These are phyloP conservation scores for Quadroppia sp. DNA, from an alignment of 2,888 invertebrate species.

Conservation along the genomic window DNA sequence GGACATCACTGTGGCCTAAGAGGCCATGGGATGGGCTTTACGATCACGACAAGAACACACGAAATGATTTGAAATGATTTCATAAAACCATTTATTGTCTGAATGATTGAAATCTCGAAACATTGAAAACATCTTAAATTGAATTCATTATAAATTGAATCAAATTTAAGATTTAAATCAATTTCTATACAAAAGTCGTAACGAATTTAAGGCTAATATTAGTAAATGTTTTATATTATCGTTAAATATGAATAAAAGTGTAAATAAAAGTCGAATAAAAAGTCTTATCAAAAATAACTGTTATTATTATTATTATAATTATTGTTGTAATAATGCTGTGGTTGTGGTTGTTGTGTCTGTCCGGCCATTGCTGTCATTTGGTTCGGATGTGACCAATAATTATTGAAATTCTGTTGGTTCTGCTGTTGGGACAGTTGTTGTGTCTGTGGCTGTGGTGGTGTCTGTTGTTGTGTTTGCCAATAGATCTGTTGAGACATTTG, in stretches of 20 bases:
- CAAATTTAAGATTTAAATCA: too few species aligned
- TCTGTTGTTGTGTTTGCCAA: slow-evolving; percentile 31
- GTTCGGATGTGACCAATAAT: slow-evolving; percentile 29
- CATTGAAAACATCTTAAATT: too few species aligned
- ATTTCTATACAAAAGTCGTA: slow-evolving; percentile 2
- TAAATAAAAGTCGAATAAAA: not conserved
- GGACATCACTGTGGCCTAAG: too few species aligned
- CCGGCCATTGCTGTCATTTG: not conserved
- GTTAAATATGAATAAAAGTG: not conserved
- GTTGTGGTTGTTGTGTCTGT: slow-evolving; percentile 11
- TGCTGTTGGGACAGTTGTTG: not conserved
- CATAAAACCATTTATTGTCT: too few species aligned
- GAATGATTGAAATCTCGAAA: too few species aligned
- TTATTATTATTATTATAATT: slow-evolving; percentile 30
- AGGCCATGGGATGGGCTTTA: too few species aligned
- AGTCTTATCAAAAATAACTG: slow-evolving; percentile 26
- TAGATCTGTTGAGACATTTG: slow-evolving; percentile 26
- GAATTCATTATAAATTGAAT: too few species aligned
- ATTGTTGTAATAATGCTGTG: slow-evolving; percentile 5
- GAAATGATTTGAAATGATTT: too few species aligned
- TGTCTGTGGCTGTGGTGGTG: not conserved
- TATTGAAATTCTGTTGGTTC: slow-evolving; percentile 25
- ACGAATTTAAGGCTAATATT: not conserved
- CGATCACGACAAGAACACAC: too few species aligned
- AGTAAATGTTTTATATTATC: not conserved